Base-by-base conservation (phyloP, 1,140 invertebrate species). In the Drosophila lacteicornis region DNA sequence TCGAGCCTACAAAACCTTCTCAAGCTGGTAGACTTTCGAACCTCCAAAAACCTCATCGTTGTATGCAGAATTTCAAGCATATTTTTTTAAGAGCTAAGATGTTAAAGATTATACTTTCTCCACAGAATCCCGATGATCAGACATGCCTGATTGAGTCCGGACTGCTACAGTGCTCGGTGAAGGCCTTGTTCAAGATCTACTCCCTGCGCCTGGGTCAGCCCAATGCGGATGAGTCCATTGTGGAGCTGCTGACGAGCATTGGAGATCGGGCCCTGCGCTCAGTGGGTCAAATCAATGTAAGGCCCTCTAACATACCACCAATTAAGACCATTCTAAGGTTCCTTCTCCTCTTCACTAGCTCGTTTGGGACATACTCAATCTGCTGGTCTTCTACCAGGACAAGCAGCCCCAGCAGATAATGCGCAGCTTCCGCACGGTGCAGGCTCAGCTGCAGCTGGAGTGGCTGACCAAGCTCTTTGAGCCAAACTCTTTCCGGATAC, bases 211-310 rank as follows among this genome's bases (percentile, higher is more conserved):
- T 79, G n/a, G 53, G 66, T 12, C 73, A 82, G 66, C 56, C 59
- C 38, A 56, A 77, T 47, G 62, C 65, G 15, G 87, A 92, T 60
- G 77, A 92, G 33, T 74, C 83, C 2, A 94, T 94, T 62, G 80
- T 94, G 12, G 92, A 94, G 55, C 61, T 94, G 3, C 76, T 95
- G 0, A 92, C 93, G 0, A 81, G 91, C 0, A 93, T 94, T 12
- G 93, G 93, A 0, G 93, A 93, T 4, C 94, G 94, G 59, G 84
- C 94, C 4, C 61, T 95, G 0, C 94, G 94, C 71, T 93, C 93
- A 11, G 92, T 94, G 0, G 94, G 94, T 0, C 93, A 85, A 68
- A 93, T 93, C 0, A 92, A 91, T 68, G 92, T 92, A n/a, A 69
- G 88, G 70, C 7, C 0, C 9, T 8, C 0, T 0, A 4, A 4